Evolutionary conservation across 2,113 vertebrate genomes (phyloP), one percentile per base, ranked within the genome.

Genomic region (Porphyrio hochstetteri): DNA sequence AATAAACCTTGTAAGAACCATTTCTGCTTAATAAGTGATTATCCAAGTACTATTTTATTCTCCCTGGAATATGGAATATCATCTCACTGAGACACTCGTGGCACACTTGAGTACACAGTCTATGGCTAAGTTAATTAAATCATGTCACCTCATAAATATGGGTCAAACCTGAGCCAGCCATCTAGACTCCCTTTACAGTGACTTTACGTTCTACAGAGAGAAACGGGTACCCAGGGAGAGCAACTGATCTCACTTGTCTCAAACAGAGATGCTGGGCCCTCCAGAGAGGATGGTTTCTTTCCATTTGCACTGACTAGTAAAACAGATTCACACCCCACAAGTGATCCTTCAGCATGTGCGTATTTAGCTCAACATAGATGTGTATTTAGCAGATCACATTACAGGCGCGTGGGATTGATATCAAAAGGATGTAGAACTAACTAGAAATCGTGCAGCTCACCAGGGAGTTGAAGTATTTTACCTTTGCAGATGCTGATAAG

Each of bases 401-500:
- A 52, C 4, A 67, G 77, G 56, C 87, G 84, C 81, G 18, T 59
- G 81, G 81, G 90, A 89, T n/a, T 72, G 78, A 72, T 76, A 92
- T 83, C 59, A 93, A 95, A 93, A 88, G 72, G 20, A 60, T 67
- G 25, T 61, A 67, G 67, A 92, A 69, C 52, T 82, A 86, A 81
- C 53, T 93, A 70, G 50, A 94, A 93, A 70, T 70, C 38, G 60
- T 38, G 38, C 36, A 80, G 28, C 60, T 92, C 56, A 24, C 67
- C 40, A 38, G 67, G 60, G 82, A 94, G 27, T 42, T 93, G 33
- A 79, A 90, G 68, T 52, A 93, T 86, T 95, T 88, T 78, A 91
- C 81, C 63, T 91, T 84, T 77, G 89, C 74, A 94, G 70, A 95
- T 82, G 61, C n/a, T 80, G 78, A 87, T 89, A 91, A 82, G 29